Evolutionary conservation across 2,113 vertebrate species (phyloP), one percentile per base, ranked within the genome.

Genomic region (Anhinga anhinga): DNA sequence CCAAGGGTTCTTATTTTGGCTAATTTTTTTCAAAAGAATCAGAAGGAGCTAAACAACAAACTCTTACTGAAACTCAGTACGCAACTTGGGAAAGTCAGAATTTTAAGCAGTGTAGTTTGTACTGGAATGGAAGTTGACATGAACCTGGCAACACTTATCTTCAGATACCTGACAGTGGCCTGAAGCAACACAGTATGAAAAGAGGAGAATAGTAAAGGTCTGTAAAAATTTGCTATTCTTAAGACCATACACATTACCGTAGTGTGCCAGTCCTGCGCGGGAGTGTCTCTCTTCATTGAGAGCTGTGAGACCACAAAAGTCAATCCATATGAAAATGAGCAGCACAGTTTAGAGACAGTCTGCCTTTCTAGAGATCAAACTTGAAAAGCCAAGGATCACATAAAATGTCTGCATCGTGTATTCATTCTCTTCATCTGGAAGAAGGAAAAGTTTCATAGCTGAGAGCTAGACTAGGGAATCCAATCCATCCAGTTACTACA

Each of bases 381-480:
- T 89, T 81, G 80, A 76, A 81, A 93, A 95, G 65, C 55, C 52
- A 47, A 67, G 56, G 76, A 95, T 93, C 91, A 74, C 82, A 93
- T 83, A 82, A 95, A 53, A 53, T 59, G 32, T 80, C 90, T 90
- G 59, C 52, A 22, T 84, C 29, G 0, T 74, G 52, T 56, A 73
- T 97, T 95, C 85, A 73, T 86, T 58, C 73, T 82, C 85, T 72
- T 84, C 44, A 85, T 89, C 62, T 86, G 70, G 66, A 96, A 93
- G 76, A 81, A 80, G 89, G 85, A 95, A 61, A 76, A 80, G 63
- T 92, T 94, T 91, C 93, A 80, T 89, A 86, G 88, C 50, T 19
- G 23, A 77, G 70, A 67, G 21, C 66, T 89, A 86, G 56, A 50
- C 86, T 83, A 59, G 85, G 82, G 91, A 93, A 71, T 82, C 88